These are phyloP conservation scores for Globodera rostochiensis DNA, from an alignment of 1,140 invertebrate genomes.

Conservation along the genomic window DNA sequence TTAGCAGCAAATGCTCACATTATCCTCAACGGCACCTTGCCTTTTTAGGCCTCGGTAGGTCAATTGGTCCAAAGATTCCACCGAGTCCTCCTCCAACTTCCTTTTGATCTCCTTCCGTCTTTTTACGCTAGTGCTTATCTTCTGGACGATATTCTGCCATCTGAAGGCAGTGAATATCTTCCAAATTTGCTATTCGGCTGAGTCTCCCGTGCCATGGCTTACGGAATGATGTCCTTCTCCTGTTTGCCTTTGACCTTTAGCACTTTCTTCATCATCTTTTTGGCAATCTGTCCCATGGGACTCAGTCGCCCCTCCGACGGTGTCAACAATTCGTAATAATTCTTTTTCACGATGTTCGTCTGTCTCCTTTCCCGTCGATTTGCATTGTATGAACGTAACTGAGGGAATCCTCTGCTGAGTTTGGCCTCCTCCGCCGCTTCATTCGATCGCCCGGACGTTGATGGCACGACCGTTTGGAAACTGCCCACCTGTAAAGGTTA, in stretches of 20 bases:
- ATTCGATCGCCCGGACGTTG: not conserved
- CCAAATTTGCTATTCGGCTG: not conserved
- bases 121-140: slow-evolving; percentile 13
- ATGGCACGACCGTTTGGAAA: not conserved
- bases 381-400: not conserved
- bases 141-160: slow-evolving; percentile 48
- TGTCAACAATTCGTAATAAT: slow-evolving; percentile 26
- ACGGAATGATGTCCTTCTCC: slow-evolving; percentile 28
- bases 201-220: not conserved
- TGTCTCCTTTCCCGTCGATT: slow-evolving; percentile 10
- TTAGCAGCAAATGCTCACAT: slow-evolving; percentile 9
- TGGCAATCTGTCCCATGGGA: slow-evolving; percentile 33
- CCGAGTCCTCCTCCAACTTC: slow-evolving; percentile 41
- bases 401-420: not conserved
- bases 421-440: not conserved
- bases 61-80: slow-evolving; percentile 48
- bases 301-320: slow-evolving; percentile 25
- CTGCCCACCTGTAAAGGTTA: slow-evolving; percentile 18
- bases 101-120: slow-evolving; percentile 40
- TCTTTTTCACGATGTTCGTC: slow-evolving; percentile 21
- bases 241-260: slow-evolving; percentile 29
- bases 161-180: slow-evolving; percentile 33
- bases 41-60: slow-evolving; percentile 44
- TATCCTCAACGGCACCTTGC: slow-evolving; percentile 28
- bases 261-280: slow-evolving; percentile 34